phyloP scores from a whole-genome alignment of 2,113 vertebrate species.

The Sphyrna mokarran region DNA sequence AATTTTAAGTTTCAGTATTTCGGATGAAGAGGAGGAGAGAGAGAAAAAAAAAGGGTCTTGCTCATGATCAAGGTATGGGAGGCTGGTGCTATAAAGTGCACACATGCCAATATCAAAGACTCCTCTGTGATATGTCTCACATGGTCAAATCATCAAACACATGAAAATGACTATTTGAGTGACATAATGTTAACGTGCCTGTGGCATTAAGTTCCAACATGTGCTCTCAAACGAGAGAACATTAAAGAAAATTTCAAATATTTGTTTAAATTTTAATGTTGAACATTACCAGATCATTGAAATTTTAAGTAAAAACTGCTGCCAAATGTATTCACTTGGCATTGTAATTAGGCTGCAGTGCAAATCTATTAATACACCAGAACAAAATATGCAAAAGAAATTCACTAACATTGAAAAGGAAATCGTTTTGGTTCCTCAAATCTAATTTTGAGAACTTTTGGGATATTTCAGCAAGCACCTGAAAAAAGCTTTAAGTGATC shows the following conservation, averaged over 20 bases:
- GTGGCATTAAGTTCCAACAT: no score
- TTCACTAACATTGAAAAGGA: background rate
- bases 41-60: background rate
- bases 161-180: background rate
- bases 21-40: background rate
- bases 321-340: no score
- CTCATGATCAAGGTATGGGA: background rate
- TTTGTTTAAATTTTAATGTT: background rate
- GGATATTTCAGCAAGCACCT: background rate
- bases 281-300: background rate
- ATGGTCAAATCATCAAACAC: background rate
- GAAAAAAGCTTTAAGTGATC: background rate
- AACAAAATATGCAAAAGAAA: background rate
- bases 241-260: background rate
- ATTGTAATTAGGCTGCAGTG: background rate
- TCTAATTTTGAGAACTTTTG: background rate
- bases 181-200: background rate
- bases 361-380: background rate
- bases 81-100: background rate
- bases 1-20: background rate
- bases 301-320: no score
- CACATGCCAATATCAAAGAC: background rate
- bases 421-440: background rate
- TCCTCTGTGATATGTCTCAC: background rate
- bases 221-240: background rate